Evolutionary conservation across 1,140 invertebrate species (phyloP).

Genomic region (Psix sp.): DNA sequence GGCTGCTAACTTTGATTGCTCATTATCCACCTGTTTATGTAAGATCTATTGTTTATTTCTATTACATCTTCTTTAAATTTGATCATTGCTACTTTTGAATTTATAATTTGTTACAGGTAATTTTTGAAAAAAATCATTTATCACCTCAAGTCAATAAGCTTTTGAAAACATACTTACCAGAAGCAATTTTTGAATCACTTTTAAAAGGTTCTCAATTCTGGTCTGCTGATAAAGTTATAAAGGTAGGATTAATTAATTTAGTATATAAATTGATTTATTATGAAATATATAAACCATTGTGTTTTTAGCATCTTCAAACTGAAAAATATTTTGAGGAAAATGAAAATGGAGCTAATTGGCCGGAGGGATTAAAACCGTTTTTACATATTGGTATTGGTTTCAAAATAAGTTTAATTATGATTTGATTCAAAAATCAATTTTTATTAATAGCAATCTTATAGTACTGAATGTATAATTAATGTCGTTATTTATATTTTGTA

Average conservation of each 20-base stretch:
- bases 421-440: too few species aligned
- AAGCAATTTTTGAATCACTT: constrained; percentile 83
- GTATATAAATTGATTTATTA: too few species aligned
- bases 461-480: too few species aligned
- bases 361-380: constrained; percentile 83
- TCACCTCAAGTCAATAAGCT: constrained; percentile 81
- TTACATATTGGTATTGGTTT: constrained; percentile 80
- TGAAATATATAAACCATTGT: constrained; percentile 8
- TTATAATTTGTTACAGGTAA: constrained; percentile 78
- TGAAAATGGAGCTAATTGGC: constrained; percentile 79
- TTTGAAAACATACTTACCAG: constrained; percentile 80
- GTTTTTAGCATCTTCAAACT: constrained; percentile 77
- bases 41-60: constrained; percentile 51
- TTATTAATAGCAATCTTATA: too few species aligned
- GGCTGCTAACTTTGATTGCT: constrained; percentile 91
- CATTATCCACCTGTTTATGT: constrained; percentile 93
- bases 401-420: background rate
- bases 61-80: constrained; percentile 2
- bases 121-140: constrained; percentile 84
- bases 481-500: background rate
- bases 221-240: constrained; percentile 84
- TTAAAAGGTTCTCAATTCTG: constrained; percentile 84
- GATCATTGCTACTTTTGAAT: constrained; percentile 3
- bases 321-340: constrained; percentile 85
- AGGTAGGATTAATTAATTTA: constrained; percentile 67